A percentile compares a stretch with the other conserved stretches of the same genome.
Conservation (phyloP, 2,888 invertebrate species). For the Hypena proboscidalis region DNA sequence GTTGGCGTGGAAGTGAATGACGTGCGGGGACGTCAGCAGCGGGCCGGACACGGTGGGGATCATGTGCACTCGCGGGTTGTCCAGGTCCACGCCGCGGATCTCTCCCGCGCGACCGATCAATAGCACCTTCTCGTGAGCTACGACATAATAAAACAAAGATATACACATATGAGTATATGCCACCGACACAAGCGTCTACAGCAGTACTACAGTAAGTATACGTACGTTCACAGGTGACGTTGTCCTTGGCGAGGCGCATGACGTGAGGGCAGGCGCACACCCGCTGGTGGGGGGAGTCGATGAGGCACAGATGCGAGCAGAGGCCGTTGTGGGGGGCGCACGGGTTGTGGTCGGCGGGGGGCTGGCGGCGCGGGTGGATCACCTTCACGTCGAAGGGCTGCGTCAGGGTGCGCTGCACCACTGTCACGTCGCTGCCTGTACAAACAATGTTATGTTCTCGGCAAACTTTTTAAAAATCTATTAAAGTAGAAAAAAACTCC, state of each 20-base stretch:
- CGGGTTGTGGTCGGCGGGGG: constrained; percentile 81
- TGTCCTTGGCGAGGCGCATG: constrained; percentile 89
- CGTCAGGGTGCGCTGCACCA: constrained; percentile 92
- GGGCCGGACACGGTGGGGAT: constrained; percentile 92
- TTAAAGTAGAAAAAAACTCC: too few species aligned
- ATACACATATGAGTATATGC: too few species aligned
- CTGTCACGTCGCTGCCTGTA: constrained; percentile 87
- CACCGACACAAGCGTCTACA: too few species aligned
- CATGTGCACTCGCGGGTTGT: constrained; percentile 90
- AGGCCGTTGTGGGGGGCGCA: constrained; percentile 90
- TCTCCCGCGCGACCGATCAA: constrained; percentile 91
- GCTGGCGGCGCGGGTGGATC: constrained; percentile 76
- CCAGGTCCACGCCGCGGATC: constrained; percentile 93
- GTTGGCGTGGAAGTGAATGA: constrained; percentile 88
- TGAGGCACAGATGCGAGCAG: constrained; percentile 93
- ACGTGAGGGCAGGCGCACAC: constrained; percentile 95
- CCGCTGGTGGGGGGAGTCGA: constrained; percentile 87
- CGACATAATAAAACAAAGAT: constrained; percentile 32
- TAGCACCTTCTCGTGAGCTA: constrained; percentile 92
- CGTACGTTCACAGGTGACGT: constrained; percentile 63
- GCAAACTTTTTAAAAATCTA: too few species aligned
- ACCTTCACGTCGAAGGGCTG: constrained; percentile 96
- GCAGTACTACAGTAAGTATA: not conserved
- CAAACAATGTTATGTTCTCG: too few species aligned
- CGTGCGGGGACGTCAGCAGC: constrained; percentile 87